These are phyloP conservation scores for Patagioenas fasciata DNA, from an alignment of 2,113 vertebrate species.

Conservation along the genomic window DNA sequence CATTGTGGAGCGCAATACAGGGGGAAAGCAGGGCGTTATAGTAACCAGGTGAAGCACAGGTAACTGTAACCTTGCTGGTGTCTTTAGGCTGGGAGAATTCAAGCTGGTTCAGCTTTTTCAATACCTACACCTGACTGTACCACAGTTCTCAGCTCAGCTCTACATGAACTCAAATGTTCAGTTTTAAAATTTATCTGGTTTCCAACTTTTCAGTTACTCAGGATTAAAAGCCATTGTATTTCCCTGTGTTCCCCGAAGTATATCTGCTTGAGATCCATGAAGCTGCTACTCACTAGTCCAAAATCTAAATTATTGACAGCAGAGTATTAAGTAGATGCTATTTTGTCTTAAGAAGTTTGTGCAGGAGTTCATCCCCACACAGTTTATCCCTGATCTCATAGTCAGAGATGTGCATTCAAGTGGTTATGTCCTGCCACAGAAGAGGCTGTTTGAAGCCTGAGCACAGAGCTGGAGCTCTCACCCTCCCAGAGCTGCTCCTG, in stretches of 20 bases:
- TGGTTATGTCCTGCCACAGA: not conserved
- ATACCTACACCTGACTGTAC: not conserved
- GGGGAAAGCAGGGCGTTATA: not conserved
- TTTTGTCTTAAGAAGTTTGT: not conserved
- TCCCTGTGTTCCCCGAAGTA: not conserved
- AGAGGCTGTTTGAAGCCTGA: not conserved
- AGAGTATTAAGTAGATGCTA: not conserved
- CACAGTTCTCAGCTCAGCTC: not conserved
- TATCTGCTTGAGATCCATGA: not conserved
- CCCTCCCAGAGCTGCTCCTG: not conserved
- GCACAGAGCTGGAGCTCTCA: rapidly evolving
- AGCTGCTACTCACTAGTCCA: not conserved
- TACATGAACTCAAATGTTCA: not conserved
- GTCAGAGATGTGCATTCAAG: rapidly evolving
- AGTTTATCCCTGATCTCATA: not conserved
- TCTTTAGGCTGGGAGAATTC: not conserved
- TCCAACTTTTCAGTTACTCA: not conserved
- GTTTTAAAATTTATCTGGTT: not conserved
- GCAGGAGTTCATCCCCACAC: not conserved
- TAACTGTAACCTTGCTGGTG: not conserved
- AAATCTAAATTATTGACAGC: not conserved
- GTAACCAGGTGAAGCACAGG: not conserved
- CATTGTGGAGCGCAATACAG: not conserved
- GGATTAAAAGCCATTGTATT: not conserved
- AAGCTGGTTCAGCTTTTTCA: not conserved